Evolutionary conservation across 2,113 vertebrate species (phyloP), one percentile per base, ranked within the genome.

Genomic region (Delphinus delphis): DNA sequence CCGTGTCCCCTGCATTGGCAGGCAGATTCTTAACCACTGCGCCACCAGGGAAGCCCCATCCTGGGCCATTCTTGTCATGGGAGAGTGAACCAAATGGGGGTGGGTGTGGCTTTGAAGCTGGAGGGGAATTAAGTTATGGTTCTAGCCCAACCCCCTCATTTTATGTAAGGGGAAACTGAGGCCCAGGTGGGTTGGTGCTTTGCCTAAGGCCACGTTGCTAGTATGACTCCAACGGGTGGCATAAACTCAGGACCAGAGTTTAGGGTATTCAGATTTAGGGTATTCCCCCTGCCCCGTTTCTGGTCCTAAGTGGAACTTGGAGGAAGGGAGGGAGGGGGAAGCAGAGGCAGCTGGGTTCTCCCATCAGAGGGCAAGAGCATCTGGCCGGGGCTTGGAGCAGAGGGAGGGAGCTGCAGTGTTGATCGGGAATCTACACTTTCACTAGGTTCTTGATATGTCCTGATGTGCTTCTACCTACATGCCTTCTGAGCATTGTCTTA

Each of bases 221-320:
- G 12, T 0, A 2, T 4, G 73, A 9, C 44, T 47, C 14, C 0
- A 5, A 23, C 0, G 8, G 38, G 2, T 1, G 5, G 1, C 7
- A 3, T 1, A 11, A 25, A 25, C 28, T 26, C 15, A 6, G 50
- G 17, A 6, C 15, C 7, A 7, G 10, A 33, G 8, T 20, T 10
- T 4, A 31, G 2, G 10, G 7, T 23, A 2, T 21, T 28, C 26
- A 14, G 81, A 15, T 10, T 58, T 0, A 25, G 28, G 21, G 38
- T 8, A 15, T 20, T 2, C 0, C 3, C 13, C 31, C 7, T n/a
- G 28, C 25, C 33, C 28, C 0, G 1, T 18, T 21, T 60, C 6
- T 26, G 20, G 41, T 63, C 11, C 67, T 5, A 8, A 8, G 3
- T 36, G 14, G 38, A 70, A 3, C 25, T 5, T 0, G 55, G 70